Conservation (phyloP, 2,888 invertebrate genomes). For the Idaea aversata region DNA sequence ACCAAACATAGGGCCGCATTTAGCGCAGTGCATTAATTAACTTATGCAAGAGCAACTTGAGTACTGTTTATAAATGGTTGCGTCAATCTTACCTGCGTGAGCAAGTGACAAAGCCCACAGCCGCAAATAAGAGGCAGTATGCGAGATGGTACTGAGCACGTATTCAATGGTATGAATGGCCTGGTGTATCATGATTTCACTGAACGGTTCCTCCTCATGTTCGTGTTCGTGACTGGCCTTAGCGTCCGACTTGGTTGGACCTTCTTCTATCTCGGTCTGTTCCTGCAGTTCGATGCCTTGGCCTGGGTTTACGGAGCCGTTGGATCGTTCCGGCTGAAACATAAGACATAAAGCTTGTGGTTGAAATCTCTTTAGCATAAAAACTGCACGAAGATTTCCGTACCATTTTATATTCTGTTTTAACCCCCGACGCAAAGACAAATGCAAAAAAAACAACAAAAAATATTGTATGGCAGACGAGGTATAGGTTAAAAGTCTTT, state of each 20-base stretch:
- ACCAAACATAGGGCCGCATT: too few relatives aligned
- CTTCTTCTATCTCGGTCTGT: slow-evolving; percentile 64
- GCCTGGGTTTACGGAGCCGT: slow-evolving; percentile 84
- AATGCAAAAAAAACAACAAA: too few relatives aligned
- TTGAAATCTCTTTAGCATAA: too few relatives aligned
- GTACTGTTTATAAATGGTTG: too few relatives aligned
- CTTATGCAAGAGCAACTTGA: too few relatives aligned
- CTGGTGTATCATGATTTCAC: slow-evolving; percentile 95
- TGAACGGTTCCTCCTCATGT: slow-evolving; percentile 84
- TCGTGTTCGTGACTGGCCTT: slow-evolving; percentile 51
- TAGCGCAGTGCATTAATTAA: too few relatives aligned
- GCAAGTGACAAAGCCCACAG: slow-evolving; percentile 98
- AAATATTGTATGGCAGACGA: too few relatives aligned
- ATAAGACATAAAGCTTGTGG: slow-evolving; percentile 5
- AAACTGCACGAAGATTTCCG: too few relatives aligned
- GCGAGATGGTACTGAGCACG: slow-evolving; percentile 96
- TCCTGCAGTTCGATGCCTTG: slow-evolving; percentile 84
- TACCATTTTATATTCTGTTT: too few relatives aligned
- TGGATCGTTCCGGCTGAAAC: slow-evolving; percentile 62
- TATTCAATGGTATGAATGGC: slow-evolving; percentile 98
- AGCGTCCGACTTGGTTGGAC: slow-evolving; percentile 35
- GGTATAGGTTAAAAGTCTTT: too few relatives aligned
- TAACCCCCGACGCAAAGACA: too few relatives aligned
- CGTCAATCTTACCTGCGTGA: slow-evolving; percentile 88
- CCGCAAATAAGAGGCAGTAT: slow-evolving; percentile 97